Evolutionary conservation across 2,888 invertebrate species (phyloP).

Genomic region (Tiliacea citrago): DNA sequence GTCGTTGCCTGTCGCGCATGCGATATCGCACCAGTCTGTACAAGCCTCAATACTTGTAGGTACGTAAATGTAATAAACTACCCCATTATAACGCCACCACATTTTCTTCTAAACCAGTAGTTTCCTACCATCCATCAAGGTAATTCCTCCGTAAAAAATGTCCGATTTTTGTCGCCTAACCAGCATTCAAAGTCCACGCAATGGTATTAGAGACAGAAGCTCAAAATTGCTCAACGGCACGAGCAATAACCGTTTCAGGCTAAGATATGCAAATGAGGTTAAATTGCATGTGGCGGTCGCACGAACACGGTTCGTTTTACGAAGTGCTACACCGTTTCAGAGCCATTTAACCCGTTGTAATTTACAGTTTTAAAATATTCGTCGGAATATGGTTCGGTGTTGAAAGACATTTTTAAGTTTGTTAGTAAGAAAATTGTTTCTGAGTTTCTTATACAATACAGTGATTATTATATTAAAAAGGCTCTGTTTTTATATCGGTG

Average conservation of each 20-base stretch:
- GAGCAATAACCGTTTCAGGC: conserved; percentile 77
- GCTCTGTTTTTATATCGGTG: background rate
- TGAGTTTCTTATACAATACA: background rate
- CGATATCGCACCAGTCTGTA: too few relatives aligned
- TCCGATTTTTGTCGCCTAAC: conserved; percentile 36
- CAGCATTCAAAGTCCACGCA: conserved; percentile 54
- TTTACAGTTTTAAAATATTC: conserved; percentile 56
- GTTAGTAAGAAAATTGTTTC: background rate
- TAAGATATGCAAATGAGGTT: conserved; percentile 81
- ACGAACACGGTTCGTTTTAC: conserved; percentile 67
- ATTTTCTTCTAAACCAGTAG: conserved; percentile 6
- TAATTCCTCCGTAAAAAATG: conserved; percentile 14
- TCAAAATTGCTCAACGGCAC: conserved; percentile 77
- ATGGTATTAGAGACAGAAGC: conserved; percentile 64
- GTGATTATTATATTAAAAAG: background rate
- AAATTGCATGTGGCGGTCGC: conserved; percentile 75
- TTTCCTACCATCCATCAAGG: conserved; percentile 18
- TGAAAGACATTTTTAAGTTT: conserved; percentile 6
- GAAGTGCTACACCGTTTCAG: conserved; percentile 65
- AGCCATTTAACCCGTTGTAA: conserved; percentile 59
- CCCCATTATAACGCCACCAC: background rate
- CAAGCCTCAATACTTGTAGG: too few relatives aligned
- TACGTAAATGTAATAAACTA: background rate
- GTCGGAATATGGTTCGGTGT: conserved; percentile 34
- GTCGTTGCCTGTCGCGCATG: too few relatives aligned